phyloP scores from a whole-genome alignment of 1,140 invertebrate genomes.

The Anastatus disparis region DNA sequence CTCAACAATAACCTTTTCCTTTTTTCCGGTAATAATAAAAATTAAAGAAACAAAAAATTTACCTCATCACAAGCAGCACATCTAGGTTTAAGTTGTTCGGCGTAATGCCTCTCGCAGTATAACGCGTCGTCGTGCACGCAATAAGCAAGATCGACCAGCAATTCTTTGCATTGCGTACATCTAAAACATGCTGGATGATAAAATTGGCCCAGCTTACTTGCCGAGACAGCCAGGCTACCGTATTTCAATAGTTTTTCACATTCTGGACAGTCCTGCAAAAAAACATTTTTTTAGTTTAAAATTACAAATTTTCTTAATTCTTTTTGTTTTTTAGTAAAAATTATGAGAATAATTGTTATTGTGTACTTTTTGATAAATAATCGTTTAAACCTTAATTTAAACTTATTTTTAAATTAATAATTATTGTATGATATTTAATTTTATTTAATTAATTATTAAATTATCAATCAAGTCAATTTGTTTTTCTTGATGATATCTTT shows the following conservation, averaged over 20 bases:
- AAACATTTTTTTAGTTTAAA: too few species aligned
- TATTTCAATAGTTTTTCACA: constrained; percentile 73
- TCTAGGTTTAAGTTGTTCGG: constrained; percentile 89
- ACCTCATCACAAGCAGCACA: constrained; percentile 96
- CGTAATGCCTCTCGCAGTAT: constrained; percentile 94
- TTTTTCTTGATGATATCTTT: too few species aligned
- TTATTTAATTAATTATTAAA: too few species aligned
- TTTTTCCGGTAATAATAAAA: too few species aligned
- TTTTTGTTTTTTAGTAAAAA: neutral
- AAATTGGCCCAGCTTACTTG: constrained; percentile 76
- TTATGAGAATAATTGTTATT: neutral
- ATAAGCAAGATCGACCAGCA: constrained; percentile 92
- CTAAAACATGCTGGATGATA: constrained; percentile 92
- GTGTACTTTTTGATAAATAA: too few species aligned
- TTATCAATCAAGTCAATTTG: too few species aligned
- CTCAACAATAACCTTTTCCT: too few species aligned
- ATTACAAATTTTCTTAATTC: too few species aligned
- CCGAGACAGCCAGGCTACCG: constrained; percentile 76
- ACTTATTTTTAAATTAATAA: too few species aligned
- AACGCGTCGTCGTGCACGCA: constrained; percentile 87
- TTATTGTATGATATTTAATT: too few species aligned
- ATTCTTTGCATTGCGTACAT: constrained; percentile 85
- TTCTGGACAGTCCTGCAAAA: constrained; percentile 70
- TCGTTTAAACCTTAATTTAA: too few species aligned
- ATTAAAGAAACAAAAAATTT: constrained; percentile 68